Evolutionary conservation across 2,888 invertebrate species (phyloP).

Genomic region (Dioctria linearis): DNA sequence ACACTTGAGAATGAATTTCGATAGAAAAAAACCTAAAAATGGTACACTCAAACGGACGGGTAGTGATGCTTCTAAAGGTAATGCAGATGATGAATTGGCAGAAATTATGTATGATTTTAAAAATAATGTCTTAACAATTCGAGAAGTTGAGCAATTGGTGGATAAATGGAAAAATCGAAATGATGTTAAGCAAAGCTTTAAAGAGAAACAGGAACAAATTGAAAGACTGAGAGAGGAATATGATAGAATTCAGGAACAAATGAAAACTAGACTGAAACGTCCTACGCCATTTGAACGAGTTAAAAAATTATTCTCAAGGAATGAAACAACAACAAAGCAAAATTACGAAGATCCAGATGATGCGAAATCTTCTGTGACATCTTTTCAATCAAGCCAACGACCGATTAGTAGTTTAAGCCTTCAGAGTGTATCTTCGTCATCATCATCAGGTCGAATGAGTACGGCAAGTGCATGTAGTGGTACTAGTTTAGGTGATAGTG

Average conservation of each 20-base stretch:
- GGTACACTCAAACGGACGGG: constrained; percentile 69
- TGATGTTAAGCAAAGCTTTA: constrained; percentile 88
- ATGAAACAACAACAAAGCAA: constrained; percentile 69
- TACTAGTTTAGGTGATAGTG: constrained; percentile 86
- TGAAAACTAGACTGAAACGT: constrained; percentile 82
- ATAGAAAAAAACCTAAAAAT: constrained; percentile 60
- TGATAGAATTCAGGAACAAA: constrained; percentile 84
- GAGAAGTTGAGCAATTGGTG: constrained; percentile 87
- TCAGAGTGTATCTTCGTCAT: constrained; percentile 78
- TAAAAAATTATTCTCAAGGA: constrained; percentile 81
- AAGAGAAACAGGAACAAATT: constrained; percentile 87
- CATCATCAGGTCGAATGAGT: constrained; percentile 85
- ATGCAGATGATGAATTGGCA: constrained; percentile 81
- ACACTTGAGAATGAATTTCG: constrained; percentile 58
- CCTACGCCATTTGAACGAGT: constrained; percentile 87
- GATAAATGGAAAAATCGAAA: constrained; percentile 90
- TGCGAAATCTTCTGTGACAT: constrained; percentile 69
- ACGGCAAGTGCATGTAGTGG: constrained; percentile 82
- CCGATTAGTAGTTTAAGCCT: constrained; percentile 80
- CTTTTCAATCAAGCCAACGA: constrained; percentile 70
- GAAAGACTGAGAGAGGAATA: constrained; percentile 86
- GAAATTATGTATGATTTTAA: constrained; percentile 92
- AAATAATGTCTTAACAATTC: constrained; percentile 88
- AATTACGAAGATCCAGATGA: constrained; percentile 63
- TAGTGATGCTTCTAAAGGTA: constrained; percentile 67